These are phyloP conservation scores for Coendou prehensilis DNA, from an alignment of 2,797 vertebrate species.

Conservation along the genomic window DNA sequence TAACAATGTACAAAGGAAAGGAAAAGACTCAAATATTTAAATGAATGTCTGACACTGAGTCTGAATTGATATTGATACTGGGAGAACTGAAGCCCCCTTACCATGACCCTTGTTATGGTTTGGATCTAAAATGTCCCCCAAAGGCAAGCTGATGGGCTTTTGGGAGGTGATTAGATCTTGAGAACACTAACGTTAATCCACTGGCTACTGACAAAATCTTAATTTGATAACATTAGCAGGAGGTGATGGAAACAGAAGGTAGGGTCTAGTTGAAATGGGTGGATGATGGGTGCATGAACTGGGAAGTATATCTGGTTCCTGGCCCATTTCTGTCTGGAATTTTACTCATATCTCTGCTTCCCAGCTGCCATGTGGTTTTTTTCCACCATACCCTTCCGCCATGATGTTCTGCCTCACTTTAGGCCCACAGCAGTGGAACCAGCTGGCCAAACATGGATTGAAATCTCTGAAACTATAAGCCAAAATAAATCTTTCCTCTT, in stretches of 20 bases:
- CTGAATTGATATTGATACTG: background rate
- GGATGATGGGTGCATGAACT: background rate
- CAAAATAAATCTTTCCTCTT: background rate
- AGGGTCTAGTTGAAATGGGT: background rate
- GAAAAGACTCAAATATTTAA: background rate
- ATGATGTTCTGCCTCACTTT: background rate
- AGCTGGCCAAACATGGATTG: background rate
- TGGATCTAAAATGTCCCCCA: background rate
- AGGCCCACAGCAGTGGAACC: background rate
- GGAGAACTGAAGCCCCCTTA: background rate
- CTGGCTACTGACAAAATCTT: background rate
- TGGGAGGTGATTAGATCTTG: background rate
- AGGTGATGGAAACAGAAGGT: background rate
- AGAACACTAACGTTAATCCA: background rate
- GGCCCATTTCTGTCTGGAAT: background rate
- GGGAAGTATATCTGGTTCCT: background rate
- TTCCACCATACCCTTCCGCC: background rate
- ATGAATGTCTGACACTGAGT: background rate
- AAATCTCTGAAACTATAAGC: background rate
- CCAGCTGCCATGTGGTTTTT: background rate
- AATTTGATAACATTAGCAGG: background rate
- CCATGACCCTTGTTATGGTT: background rate
- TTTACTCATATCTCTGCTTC: background rate
- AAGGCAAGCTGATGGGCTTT: background rate
- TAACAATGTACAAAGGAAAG: background rate